Evolutionary conservation across 2,888 invertebrate species (phyloP).

Genomic region (Cecidostiba fungosa): DNA sequence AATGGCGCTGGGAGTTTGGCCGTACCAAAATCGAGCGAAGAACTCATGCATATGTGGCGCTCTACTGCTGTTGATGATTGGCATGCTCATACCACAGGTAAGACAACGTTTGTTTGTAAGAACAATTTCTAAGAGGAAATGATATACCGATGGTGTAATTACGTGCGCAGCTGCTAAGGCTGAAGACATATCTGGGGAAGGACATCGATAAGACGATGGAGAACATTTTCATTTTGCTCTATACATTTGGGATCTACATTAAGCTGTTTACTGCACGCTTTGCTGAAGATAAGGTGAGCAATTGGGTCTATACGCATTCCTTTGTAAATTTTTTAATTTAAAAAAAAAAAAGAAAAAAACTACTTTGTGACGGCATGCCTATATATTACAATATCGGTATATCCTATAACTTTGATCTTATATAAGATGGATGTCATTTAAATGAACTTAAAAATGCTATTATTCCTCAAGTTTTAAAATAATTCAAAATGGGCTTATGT

Average conservation of each 20-base stretch:
- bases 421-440: no score
- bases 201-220: constrained; percentile 27
- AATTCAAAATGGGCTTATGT: no score
- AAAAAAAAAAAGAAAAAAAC: background rate
- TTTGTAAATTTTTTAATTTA: background rate
- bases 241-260: background rate
- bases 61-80: background rate
- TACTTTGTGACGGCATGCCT: no score
- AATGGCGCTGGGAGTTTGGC: background rate
- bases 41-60: background rate
- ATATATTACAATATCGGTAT: no score
- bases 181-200: background rate
- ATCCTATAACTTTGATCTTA: no score
- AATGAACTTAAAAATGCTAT: no score
- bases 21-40: background rate
- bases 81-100: background rate
- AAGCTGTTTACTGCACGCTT: background rate
- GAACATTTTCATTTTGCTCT: background rate
- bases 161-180: background rate
- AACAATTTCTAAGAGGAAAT: no score
- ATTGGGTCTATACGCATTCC: background rate
- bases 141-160: background rate
- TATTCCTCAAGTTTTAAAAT: no score
- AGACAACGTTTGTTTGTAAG: background rate
- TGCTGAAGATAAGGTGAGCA: constrained; percentile 7